Base-by-base conservation (phyloP, 2,797 vertebrate genomes). In the Gephyroberyx darwinii region DNA sequence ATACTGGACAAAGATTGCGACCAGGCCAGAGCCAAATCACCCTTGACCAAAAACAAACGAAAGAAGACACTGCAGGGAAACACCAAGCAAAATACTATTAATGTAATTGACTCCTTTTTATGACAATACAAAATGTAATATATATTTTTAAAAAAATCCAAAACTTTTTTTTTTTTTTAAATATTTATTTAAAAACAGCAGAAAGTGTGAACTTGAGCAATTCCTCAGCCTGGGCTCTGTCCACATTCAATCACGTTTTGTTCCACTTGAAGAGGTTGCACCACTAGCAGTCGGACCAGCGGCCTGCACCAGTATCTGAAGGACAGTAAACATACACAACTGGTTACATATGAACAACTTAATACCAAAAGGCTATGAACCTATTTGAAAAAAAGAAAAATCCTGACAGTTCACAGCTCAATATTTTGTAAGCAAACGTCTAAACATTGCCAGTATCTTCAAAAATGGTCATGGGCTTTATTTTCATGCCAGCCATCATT, bases 251-350 rank as follows among this genome's bases (percentile, higher is more conserved):
- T 45, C 50, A 9, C 5, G 1, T 31, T 10, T 22, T 1, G 50
- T n/a, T 65, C 80, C 74, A 37, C 72, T 56, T 50, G 57, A 61
- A 22, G 10, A 1, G 45, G 53, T 51, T 50, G 71, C 55, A 51
- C 54, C 45, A 7, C 22, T n/a, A 35, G 26, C 51, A 10, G 30
- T 47, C 68, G 4, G 56, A 60, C n/a, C 56, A 56, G 64, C 30
- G 43, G 26, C 47, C 67, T 10, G 58, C 7, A 17, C 16, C 74
- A 45, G 65, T 65, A 78, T 72, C 91, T 91, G 77, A 65, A 86
- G 84, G 8, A 67, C 0, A 67, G 30, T 1, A 8, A 56, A 48
- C 16, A 77, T 14, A 5, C 43, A 59, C 58, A 71, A 63, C 20
- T 6, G 5, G 47, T 56, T 65, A 59, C 9, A 65, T 3, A 43